A percentile compares a stretch with the other conserved stretches of the same genome.
Conservation (phyloP, 1,140 invertebrate species). For the Cephus cinctus region DNA sequence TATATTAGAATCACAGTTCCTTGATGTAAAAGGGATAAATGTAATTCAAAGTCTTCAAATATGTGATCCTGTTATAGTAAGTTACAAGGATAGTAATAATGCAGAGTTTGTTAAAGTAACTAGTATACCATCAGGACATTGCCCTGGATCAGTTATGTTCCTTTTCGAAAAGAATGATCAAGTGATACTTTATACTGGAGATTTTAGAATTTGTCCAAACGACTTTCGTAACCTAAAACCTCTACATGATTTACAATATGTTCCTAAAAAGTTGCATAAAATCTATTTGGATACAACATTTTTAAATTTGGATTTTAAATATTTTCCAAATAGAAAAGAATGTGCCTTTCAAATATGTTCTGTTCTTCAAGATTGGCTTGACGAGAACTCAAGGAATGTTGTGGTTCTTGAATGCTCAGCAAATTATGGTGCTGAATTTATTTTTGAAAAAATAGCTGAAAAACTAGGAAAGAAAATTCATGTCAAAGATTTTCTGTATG, state of each 20-base stretch:
- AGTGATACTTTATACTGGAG: conserved; percentile 68
- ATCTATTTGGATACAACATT: conserved; percentile 76
- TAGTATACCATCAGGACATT: conserved; percentile 67
- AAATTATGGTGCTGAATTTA: conserved; percentile 61
- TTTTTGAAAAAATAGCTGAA: conserved; percentile 60
- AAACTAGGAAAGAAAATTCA: conserved; percentile 58
- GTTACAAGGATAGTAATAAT: conserved; percentile 23
- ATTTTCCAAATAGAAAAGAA: conserved; percentile 62
- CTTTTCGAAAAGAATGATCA: conserved; percentile 58
- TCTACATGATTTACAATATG: conserved; percentile 53
- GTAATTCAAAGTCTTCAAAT: conserved; percentile 35
- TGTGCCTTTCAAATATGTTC: conserved; percentile 54
- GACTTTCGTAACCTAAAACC: conserved; percentile 59
- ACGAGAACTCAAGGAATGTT: conserved; percentile 45
- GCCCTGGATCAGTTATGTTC: conserved; percentile 75
- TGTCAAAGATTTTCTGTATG: conserved; percentile 43
- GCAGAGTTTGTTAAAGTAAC: conserved; percentile 56
- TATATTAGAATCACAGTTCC: conserved; percentile 36
- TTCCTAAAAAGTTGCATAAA: conserved; percentile 58
- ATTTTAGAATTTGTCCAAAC: conserved; percentile 62
- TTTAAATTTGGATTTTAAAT: conserved; percentile 50
- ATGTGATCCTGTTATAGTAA: conserved; percentile 30
- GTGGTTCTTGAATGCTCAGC: conserved; percentile 58
- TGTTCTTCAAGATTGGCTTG: conserved; percentile 59
- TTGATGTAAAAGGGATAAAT: too few species aligned